Conservation (phyloP, 2,888 invertebrate species). For the Nephrotoma appendiculata region DNA sequence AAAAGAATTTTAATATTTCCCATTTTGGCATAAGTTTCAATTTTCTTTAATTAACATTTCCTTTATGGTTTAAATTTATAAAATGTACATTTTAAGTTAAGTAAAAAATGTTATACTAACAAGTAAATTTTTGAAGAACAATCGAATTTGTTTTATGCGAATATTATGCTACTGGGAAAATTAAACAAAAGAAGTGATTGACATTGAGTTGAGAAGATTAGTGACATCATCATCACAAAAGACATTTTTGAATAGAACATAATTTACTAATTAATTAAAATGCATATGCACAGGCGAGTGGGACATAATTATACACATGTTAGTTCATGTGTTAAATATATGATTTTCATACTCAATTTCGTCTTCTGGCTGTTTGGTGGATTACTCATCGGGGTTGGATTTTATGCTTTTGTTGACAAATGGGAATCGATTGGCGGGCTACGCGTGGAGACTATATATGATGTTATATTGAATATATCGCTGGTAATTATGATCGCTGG, state of each 20-base stretch:
- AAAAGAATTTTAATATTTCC: not conserved
- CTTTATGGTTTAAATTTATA: not conserved
- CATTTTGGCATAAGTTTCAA: not conserved
- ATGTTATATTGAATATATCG: conserved; percentile 80
- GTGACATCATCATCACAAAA: not conserved
- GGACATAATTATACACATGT: conserved; percentile 30
- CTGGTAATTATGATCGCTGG: conserved; percentile 82
- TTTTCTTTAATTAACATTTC: not conserved
- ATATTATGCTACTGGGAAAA: not conserved
- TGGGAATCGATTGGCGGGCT: conserved; percentile 78
- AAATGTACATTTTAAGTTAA: not conserved
- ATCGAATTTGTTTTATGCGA: not conserved
- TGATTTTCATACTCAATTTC: conserved; percentile 32
- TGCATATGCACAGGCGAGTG: conserved; percentile 23
- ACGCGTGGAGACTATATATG: conserved; percentile 72
- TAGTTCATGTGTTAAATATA: conserved; percentile 29
- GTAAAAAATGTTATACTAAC: not conserved
- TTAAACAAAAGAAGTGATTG: not conserved
- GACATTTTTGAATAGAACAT: not conserved
- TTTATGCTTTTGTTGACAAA: conserved; percentile 87
- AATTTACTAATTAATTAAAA: not conserved
- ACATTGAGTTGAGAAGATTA: not conserved
- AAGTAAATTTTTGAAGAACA: not conserved
- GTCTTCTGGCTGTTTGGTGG: conserved; percentile 72
- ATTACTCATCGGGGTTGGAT: conserved; percentile 68